These are phyloP conservation scores for Drosophila paranaensis DNA, from an alignment of 2,888 invertebrate species.

Conservation along the genomic window DNA sequence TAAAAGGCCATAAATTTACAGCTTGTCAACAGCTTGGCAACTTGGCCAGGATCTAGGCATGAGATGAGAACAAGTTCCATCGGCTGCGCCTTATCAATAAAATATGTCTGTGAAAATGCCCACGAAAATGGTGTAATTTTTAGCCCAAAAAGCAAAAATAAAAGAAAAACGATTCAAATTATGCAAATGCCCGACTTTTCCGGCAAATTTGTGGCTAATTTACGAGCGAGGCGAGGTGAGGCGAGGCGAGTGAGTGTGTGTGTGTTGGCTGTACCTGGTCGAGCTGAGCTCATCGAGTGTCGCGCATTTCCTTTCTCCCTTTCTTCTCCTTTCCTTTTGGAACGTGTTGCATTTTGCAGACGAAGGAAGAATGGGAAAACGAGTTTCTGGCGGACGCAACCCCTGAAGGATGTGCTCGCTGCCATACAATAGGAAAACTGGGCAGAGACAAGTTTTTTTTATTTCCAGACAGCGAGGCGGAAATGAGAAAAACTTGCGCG, in stretches of 20 bases:
- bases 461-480: slow-evolving; percentile 31
- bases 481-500: slow-evolving; percentile 75
- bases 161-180: slow-evolving; percentile 26
- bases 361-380: slow-evolving; percentile 40
- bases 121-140: slow-evolving; percentile 62
- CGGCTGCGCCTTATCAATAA: slow-evolving; percentile 19
- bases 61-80: slow-evolving; percentile 43
- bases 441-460: slow-evolving; percentile 68
- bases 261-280: slow-evolving; percentile 36
- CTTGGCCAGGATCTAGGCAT: slow-evolving; percentile 8
- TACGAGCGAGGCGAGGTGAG: slow-evolving; percentile 49
- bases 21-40: slow-evolving; percentile 31
- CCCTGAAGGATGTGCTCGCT: slow-evolving; percentile 30
- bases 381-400: slow-evolving; percentile 49
- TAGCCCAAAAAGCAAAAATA: slow-evolving; percentile 49
- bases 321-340: slow-evolving; percentile 31
- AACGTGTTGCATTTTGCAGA: slow-evolving; percentile 73
- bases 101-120: slow-evolving; percentile 42
- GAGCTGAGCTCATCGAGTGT: slow-evolving; percentile 10
- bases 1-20: slow-evolving; percentile 58
- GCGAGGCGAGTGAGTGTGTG: not conserved
- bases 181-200: slow-evolving; percentile 59
- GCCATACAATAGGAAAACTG: slow-evolving; percentile 55
- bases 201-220: slow-evolving; percentile 81
- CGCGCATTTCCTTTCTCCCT: slow-evolving; percentile 5